A percentile compares a stretch with the other conserved stretches of the same genome.
phyloP scores from a whole-genome alignment of 2,113 vertebrate genomes.

The Tympanuchus pallidicinctus region DNA sequence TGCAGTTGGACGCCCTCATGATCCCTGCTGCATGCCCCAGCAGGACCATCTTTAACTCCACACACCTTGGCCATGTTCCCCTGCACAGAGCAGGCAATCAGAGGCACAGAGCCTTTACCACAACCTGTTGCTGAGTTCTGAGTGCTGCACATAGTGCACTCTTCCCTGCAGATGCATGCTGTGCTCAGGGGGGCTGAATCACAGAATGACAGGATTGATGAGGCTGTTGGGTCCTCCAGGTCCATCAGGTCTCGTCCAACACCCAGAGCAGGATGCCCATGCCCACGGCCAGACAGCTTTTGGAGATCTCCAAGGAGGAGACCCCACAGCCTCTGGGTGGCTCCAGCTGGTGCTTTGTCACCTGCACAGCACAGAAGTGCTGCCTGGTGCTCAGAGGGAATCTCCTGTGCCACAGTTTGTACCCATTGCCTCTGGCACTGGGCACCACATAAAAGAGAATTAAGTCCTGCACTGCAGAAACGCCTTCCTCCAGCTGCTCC shows the following conservation, averaged over 20 bases:
- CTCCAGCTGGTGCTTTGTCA: background rate
- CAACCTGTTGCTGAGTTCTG: background rate
- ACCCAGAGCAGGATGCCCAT: background rate
- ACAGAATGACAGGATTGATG: too few species aligned
- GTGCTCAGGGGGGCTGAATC: too few species aligned
- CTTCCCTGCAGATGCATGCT: background rate
- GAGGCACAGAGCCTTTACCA: accelerated
- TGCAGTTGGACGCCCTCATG: accelerated
- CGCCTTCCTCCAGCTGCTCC: background rate
- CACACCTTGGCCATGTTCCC: accelerated
- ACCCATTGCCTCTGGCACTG: background rate
- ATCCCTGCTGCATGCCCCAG: background rate
- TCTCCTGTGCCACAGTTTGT: background rate
- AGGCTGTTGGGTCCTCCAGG: too few species aligned
- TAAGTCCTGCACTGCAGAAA: background rate
- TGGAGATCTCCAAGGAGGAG: background rate
- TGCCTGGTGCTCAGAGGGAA: background rate
- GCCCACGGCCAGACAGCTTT: background rate
- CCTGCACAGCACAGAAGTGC: background rate
- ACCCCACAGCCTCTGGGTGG: background rate
- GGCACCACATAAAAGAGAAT: background rate
- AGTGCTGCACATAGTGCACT: background rate
- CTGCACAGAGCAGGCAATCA: background rate
- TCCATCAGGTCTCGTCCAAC: too few species aligned
- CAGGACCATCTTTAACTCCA: background rate